These are phyloP conservation scores for Myotis pilosus DNA, from an alignment of 2,797 vertebrate genomes.

Conservation along the genomic window DNA sequence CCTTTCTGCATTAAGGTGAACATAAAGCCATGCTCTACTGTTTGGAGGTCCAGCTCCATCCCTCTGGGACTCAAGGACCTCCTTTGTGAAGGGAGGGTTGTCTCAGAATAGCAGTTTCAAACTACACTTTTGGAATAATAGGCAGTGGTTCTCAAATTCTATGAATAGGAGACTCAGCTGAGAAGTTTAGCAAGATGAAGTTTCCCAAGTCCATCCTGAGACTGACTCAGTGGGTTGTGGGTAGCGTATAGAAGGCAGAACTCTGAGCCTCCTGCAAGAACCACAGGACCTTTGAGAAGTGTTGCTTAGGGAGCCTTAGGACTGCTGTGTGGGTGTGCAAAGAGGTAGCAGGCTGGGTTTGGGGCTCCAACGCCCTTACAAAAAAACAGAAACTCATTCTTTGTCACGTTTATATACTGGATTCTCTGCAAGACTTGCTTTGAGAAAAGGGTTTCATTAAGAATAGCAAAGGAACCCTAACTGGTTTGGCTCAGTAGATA, in stretches of 20 bases:
- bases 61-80: neutral
- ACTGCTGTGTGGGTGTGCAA: neutral
- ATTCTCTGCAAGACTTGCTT: neutral
- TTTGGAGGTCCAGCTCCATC: neutral
- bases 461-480: neutral
- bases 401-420: neutral
- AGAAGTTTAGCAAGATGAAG: neutral
- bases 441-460: neutral
- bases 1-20: neutral
- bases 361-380: rapidly evolving
- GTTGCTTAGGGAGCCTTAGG: neutral
- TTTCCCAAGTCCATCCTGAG: neutral
- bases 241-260: neutral
- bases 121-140: neutral
- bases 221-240: neutral
- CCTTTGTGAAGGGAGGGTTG: neutral
- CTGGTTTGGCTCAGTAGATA: no score
- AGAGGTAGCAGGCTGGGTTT: neutral
- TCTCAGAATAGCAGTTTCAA: neutral
- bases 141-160: neutral
- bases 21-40: neutral
- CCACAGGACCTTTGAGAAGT: neutral
- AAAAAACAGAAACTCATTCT: neutral
- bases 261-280: neutral
- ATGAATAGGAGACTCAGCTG: neutral